These are phyloP conservation scores for Protomyctophum bolini DNA, from an alignment of 2,113 vertebrate species.

Conservation along the genomic window DNA sequence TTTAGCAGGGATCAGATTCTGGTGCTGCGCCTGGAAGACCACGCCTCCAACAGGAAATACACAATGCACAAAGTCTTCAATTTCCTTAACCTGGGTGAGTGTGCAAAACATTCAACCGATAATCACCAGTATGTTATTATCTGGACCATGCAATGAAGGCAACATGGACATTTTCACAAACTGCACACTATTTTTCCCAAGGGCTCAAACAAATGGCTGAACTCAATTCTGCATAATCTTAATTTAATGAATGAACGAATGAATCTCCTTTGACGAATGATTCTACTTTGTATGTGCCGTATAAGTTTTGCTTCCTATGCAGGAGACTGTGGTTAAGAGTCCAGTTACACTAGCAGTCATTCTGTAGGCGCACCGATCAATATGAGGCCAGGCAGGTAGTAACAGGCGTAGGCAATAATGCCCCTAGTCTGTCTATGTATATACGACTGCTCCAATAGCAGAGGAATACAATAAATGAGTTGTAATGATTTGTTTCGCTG, in stretches of 20 bases:
- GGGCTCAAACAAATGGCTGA: no score
- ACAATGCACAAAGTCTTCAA: slow-evolving; percentile 93
- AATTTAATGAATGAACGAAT: no score
- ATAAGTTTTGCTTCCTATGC: no score
- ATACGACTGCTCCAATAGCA: background rate
- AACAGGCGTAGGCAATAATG: background rate
- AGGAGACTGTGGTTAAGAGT: no score
- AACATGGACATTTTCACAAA: no score
- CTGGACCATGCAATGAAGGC: no score
- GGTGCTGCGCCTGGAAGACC: slow-evolving; percentile 93
- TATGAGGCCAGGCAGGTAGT: background rate
- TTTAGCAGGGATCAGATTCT: slow-evolving; percentile 90
- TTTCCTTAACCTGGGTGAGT: slow-evolving; percentile 90
- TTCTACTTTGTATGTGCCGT: no score
- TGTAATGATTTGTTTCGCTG: background rate
- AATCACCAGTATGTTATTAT: no score
- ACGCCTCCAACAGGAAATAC: slow-evolving; percentile 87
- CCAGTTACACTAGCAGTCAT: background rate
- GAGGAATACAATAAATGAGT: background rate
- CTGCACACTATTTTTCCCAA: no score
- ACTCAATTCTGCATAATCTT: no score
- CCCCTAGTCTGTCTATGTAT: background rate
- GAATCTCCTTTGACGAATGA: no score
- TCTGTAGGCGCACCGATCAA: slow-evolving; percentile 13
- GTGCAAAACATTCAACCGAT: background rate